Evolutionary conservation across 2,888 invertebrate species (phyloP), one percentile per base, ranked within the genome.

Genomic region (Auanema sp.): DNA sequence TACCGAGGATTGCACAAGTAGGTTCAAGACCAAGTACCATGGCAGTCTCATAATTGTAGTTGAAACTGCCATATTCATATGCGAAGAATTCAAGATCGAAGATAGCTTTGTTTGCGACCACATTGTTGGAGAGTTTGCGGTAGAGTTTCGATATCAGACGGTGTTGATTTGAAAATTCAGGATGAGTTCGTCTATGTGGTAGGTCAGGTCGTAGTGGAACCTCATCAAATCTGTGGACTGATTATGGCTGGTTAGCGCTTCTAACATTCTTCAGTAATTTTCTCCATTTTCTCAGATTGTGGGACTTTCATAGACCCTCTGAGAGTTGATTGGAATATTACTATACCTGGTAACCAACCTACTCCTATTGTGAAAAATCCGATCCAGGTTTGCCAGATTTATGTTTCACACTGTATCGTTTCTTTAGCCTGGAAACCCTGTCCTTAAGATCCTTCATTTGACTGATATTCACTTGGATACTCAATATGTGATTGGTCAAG

Each of bases 391-490:
- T 12, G 43, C 18, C n/a, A n/a, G n/a, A n/a, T n/a, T n/a, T n/a
- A n/a, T n/a, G 40, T 23, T 8, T 3, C 10, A 18, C 10, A 10
- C 21, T 5, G 10, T 21, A 47, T 18, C 3, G 6, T 47, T 1
- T 14, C 57, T 71, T 44, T 60, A 71, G 66, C 41, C 65, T 2
- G 69, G 68, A 10, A 73, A 70, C 41, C 76, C 77, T 18, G 76
- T 69, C 23, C 66, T 76, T 8, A 68, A 71, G 33, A 77, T 77
- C 5, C 67, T 79, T 4, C 79, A 79, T 33, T 62, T 79, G 6
- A 71, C 78, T 4, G 79, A 79, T 66, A 61, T 79, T 18, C 79
- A 79, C 59, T 56, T 79, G n/a, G 79, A 79, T 58, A 72, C 72
- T 61, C 64, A 68, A 47, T 78, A 79, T 44, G 66, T 66, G 4